Conservation (phyloP, 92 coral and sea anemone genomes). For the Porites rus region DNA sequence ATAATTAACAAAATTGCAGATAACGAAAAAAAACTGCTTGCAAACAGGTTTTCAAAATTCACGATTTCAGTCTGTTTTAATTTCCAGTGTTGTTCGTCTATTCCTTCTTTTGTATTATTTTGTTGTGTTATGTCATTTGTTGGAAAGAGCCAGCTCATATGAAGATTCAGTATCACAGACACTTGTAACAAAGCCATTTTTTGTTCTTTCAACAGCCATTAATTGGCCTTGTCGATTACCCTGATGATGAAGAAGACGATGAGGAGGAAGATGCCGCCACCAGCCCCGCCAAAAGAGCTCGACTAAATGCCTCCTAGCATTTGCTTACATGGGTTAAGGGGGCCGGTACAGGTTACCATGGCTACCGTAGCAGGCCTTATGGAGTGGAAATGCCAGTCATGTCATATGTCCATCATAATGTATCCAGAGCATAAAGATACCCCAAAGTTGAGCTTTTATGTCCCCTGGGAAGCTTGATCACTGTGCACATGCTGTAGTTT, state of each 20-base stretch:
- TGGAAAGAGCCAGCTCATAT: too few species aligned
- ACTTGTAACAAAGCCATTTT: neutral
- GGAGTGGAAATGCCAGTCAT: neutral
- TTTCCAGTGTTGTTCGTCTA: too few species aligned
- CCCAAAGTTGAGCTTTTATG: neutral
- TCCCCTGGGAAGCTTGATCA: conserved; percentile 18
- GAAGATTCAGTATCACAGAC: neutral
- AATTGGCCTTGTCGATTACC: conserved; percentile 80
- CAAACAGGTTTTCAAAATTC: too few species aligned
- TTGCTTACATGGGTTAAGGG: conserved; percentile 2
- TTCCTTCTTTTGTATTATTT: too few species aligned
- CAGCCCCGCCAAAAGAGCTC: conserved; percentile 94
- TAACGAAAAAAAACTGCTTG: too few species aligned
- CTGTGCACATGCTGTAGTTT: neutral
- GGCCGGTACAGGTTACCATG: neutral
- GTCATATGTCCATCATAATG: neutral
- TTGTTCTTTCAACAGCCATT: conserved; percentile 28
- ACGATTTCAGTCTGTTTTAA: too few species aligned
- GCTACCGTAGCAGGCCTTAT: neutral
- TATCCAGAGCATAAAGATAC: conserved; percentile 4
- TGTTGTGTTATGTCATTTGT: too few species aligned
- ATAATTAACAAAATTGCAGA: too few species aligned
- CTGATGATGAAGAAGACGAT: conserved; percentile 96
- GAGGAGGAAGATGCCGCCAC: conserved; percentile 78
- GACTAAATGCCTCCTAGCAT: conserved; percentile 90